Base-by-base conservation (phyloP, 2,797 vertebrate genomes). In the Myotis pilosus region DNA sequence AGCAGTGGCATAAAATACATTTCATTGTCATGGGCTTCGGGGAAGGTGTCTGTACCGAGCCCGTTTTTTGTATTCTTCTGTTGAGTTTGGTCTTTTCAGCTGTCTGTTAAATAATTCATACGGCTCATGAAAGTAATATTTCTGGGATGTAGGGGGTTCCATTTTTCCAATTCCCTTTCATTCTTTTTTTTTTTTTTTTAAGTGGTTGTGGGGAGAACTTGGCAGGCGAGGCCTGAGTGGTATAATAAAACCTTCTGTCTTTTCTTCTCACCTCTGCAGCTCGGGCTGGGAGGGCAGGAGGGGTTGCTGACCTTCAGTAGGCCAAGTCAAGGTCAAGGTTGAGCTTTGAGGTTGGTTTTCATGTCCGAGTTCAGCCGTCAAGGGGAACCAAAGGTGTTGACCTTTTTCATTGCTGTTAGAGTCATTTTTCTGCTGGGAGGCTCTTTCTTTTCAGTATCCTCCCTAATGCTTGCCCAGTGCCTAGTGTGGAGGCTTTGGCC, bases 61-160 rank as follows among this genome's bases (percentile, higher is more conserved):
- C 78, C 87, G 75, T 53, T 95, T 95, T 95, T 95, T 97, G 86
- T 97, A 95, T 57, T 97, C 92, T 97, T 98, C 96, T 96, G 97
- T 94, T 95, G 96, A 97, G 89, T 97, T 97, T 96, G 82, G 92
- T 97, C 96, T 98, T 97, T 98, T 98, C 96, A 97, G 92, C 97
- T 74, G 95, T 97, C 92, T 98, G 96, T 95, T 98, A 97, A 98
- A 98, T 97, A 98, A 98, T 98, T 98, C 95, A 95, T 96, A 60
- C 47, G 25, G 76, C 97, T 97, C 95, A 94, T 97, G 94, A 97
- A 97, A 97, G 82, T 92, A 95, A 74, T 95, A 95, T 98, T 98
- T 98, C 95, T 97, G 86, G 95, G 89, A 97, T 96, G 96, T 47
- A 93, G 94, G 85, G 90, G 95, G 94, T 95, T 98, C 97, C 94